phyloP scores from a whole-genome alignment of 2,113 vertebrate species.

The Octodon degus region DNA sequence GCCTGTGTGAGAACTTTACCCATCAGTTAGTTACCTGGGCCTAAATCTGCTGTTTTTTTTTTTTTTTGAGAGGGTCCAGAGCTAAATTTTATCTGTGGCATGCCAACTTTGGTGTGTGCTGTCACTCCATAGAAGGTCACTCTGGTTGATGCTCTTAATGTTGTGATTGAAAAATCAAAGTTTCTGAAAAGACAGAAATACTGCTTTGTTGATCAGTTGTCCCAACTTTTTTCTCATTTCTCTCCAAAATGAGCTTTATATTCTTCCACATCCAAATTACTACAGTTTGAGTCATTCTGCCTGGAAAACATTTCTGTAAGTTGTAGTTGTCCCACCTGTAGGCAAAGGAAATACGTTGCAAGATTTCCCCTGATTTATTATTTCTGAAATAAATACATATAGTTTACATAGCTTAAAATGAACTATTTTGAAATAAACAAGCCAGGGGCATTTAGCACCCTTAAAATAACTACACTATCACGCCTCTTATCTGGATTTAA shows the following conservation, averaged over 20 bases:
- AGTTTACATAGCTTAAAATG: neutral
- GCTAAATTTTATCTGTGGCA: accelerated
- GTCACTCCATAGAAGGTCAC: neutral
- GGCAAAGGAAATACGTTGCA: neutral
- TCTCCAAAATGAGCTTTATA: neutral
- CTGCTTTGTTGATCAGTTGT: neutral
- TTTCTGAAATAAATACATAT: neutral
- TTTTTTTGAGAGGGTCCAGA: neutral
- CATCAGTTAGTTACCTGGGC: neutral
- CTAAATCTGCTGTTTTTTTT: neutral
- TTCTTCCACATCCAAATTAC: neutral
- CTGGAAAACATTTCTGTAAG: slow-evolving; percentile 1
- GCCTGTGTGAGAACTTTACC: neutral
- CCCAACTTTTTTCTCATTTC: neutral
- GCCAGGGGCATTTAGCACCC: neutral
- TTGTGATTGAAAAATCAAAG: neutral
- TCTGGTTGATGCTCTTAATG: neutral
- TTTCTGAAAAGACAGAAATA: neutral
- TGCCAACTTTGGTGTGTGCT: neutral
- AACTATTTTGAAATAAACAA: neutral
- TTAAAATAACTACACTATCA: neutral
- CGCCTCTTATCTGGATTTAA: neutral
- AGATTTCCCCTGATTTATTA: neutral
- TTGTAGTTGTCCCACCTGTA: slow-evolving; percentile 39
- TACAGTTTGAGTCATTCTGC: slow-evolving; percentile 37